These are phyloP conservation scores for Ptilorrhoa leucosticta DNA, from an alignment of 2,113 vertebrate species.

Conservation along the genomic window DNA sequence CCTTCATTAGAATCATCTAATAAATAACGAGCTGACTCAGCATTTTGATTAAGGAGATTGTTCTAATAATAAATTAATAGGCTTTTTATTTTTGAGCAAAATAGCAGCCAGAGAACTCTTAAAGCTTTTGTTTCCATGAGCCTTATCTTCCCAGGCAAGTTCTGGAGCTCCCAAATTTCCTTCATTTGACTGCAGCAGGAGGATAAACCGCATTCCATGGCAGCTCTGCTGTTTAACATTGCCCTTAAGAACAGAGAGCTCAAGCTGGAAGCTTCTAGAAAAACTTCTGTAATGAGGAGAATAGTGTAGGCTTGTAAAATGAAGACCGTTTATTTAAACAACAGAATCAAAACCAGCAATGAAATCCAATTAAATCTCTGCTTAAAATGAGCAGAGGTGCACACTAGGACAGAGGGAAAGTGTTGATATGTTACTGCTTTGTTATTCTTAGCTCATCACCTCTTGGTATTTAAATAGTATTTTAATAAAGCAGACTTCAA, in stretches of 20 bases:
- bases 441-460: background rate
- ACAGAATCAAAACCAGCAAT: background rate
- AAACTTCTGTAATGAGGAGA: background rate
- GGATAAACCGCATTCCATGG: background rate
- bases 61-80: conserved; percentile 55
- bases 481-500: background rate
- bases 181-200: background rate
- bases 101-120: background rate
- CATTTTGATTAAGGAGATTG: conserved; percentile 30
- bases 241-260: background rate
- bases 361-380: background rate
- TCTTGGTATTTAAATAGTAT: background rate
- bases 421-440: background rate
- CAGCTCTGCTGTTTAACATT: background rate
- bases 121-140: background rate
- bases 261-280: background rate
- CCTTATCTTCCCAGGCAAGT: background rate
- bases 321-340: background rate
- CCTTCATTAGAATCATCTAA: background rate
- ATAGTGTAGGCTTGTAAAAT: background rate
- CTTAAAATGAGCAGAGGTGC: background rate
- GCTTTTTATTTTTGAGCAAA: background rate
- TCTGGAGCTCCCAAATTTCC: background rate
- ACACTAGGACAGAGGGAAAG: background rate
- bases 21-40: conserved; percentile 41